Percentiles rank a stretch among this genome's conserved stretches.
phyloP scores from a whole-genome alignment of 37 sponge, comb jelly and placozoan species.

The Cliona cf. orientalis region DNA sequence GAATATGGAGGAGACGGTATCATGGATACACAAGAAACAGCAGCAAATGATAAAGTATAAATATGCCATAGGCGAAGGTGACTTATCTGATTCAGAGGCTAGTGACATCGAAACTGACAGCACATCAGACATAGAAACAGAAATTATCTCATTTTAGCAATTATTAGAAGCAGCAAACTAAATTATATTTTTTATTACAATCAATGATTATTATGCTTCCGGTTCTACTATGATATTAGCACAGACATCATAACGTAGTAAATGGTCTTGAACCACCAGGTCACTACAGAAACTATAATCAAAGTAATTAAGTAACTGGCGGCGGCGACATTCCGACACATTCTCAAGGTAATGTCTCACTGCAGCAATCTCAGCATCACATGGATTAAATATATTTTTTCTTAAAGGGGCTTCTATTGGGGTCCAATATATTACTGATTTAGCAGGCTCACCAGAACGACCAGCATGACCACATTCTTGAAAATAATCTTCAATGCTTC shows the following conservation, averaged over 20 bases:
- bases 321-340: constrained; percentile 7
- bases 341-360: constrained; percentile 23
- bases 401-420: constrained; percentile 24
- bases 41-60: too few relatives aligned
- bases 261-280: constrained; percentile 8
- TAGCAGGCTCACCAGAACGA: constrained; percentile 21
- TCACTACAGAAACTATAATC: background rate
- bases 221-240: too few relatives aligned
- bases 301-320: constrained; percentile 29
- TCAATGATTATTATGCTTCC: too few relatives aligned
- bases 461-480: constrained; percentile 43
- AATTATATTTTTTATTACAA: too few relatives aligned
- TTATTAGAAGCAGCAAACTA: too few relatives aligned
- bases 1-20: too few relatives aligned
- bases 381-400: background rate
- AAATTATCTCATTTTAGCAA: too few relatives aligned
- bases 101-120: too few relatives aligned
- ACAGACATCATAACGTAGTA: constrained; percentile 23
- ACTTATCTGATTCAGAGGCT: too few relatives aligned
- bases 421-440: constrained; percentile 43
- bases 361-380: background rate
- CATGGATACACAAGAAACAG: too few relatives aligned
- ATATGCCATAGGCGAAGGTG: too few relatives aligned
- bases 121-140: too few relatives aligned
- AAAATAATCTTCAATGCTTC: constrained; percentile 47